Base-by-base conservation (phyloP, 1,140 invertebrate species). In the Trypoxylus dichotomus region DNA sequence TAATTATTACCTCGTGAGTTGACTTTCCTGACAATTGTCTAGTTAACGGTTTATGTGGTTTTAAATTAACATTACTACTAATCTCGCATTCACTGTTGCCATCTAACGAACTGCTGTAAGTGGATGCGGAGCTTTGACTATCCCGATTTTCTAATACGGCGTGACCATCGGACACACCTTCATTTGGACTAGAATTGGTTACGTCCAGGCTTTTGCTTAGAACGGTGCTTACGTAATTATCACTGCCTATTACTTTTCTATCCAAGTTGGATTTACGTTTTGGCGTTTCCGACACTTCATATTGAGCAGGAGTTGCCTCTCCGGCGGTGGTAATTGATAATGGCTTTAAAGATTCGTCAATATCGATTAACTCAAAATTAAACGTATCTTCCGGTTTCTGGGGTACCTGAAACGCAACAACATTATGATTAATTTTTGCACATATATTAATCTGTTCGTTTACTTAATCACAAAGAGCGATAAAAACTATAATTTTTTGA, bases 291-390 rank as follows among this genome's bases (percentile, higher is more conserved):
- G 88, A 85, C 37, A 87, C 88, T 83, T 90, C 89, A 81, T 87
- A 86, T 81, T 90, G 85, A 54, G 15, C 15, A 54, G 47, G 83
- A 87, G 90, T 78, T 87, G 27, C 87, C 79, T 91, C 90, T 32
- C 90, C 90, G 5, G 90, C 91, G 2, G 90, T 90, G 75, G 91
- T 83, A 10, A 90, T 90, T 10, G 91, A 90, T 15, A 74, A 13
- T 42, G 29, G 80, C 83, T 74, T 78, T 81, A 58, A 79, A 74
- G 72, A 80, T 84, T 93, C 93, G 83, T 94, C 93, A 24, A 92
- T 93, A 82, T 94, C 93, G 75, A 94, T 93, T 58, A 94, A 90
- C 85, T 94, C 93, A 85, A 94, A 94, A 78, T 90, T 91, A 84
- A 94, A 94, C 75, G 91, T 90, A 84, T 93, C 93, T 87, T 94